Evolutionary conservation across 1,140 invertebrate genomes (phyloP).

Genomic region (Reticulitermes speratus): DNA sequence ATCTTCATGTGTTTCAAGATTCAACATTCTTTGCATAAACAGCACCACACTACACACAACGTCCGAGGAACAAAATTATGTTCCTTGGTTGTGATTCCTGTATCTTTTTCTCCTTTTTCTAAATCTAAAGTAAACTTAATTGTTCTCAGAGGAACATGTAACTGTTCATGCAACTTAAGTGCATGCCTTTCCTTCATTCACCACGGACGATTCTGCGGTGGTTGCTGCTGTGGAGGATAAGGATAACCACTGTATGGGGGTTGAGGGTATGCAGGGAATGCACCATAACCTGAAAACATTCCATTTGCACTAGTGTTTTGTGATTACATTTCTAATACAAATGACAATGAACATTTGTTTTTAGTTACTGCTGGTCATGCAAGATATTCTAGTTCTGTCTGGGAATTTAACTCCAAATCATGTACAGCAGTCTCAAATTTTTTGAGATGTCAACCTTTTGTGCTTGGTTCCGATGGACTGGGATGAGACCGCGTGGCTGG

Average conservation of each 20-base stretch:
- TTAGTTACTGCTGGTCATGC: too few species aligned
- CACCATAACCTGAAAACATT: background rate
- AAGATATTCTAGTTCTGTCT: too few species aligned
- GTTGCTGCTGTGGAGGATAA: conserved; percentile 33
- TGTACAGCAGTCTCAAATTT: too few species aligned
- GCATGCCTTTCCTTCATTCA: background rate
- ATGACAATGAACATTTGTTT: background rate
- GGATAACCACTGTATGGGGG: conserved; percentile 32
- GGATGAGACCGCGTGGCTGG: too few species aligned
- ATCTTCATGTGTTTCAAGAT: background rate
- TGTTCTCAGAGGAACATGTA: background rate
- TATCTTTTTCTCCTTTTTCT: background rate
- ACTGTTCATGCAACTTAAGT: background rate
- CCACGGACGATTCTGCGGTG: conserved; percentile 33
- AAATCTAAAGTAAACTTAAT: background rate
- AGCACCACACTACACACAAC: background rate
- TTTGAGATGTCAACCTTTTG: too few species aligned
- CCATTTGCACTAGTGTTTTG: background rate
- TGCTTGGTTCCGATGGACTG: too few species aligned
- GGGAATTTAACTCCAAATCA: too few species aligned
- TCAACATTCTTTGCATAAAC: background rate
- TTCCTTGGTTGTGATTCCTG: background rate
- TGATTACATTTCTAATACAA: background rate
- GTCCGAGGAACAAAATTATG: background rate
- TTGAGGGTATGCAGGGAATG: conserved; percentile 30